A percentile compares a stretch with the other conserved stretches of the same genome.
Evolutionary conservation across 2,888 invertebrate genomes (phyloP).

Genomic region (Caenorhabditis uteleia): DNA sequence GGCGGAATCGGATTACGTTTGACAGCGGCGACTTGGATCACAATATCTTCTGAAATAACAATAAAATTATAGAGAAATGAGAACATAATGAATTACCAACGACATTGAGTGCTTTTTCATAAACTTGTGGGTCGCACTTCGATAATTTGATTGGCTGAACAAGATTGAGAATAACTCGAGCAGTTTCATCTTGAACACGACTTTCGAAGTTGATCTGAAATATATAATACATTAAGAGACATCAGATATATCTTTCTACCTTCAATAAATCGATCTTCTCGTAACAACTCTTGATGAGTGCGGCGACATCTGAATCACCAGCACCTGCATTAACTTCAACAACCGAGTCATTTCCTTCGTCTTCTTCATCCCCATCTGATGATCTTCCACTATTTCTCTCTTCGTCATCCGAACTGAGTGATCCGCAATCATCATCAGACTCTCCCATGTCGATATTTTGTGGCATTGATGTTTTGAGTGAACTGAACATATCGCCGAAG

Average conservation of each 20-base stretch:
- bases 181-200: slow-evolving; percentile 31
- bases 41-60: slow-evolving; percentile 22
- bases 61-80: background rate
- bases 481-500: slow-evolving; percentile 38
- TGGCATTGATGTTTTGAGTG: slow-evolving; percentile 5
- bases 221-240: background rate
- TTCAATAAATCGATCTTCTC: slow-evolving; percentile 13
- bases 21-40: slow-evolving; percentile 22
- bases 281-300: background rate
- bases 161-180: slow-evolving; percentile 23
- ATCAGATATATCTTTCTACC: background rate
- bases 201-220: slow-evolving; percentile 27
- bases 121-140: background rate
- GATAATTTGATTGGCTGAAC: slow-evolving; percentile 9
- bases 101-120: slow-evolving; percentile 19
- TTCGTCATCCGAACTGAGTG: slow-evolving; percentile 31
- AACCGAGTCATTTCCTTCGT: slow-evolving; percentile 2
- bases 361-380: slow-evolving; percentile 5
- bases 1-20: slow-evolving; percentile 37
- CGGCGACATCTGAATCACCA: background rate
- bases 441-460: slow-evolving; percentile 28
- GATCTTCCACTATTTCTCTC: slow-evolving; percentile 17
- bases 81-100: slow-evolving; percentile 9
- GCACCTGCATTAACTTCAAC: slow-evolving; percentile 4
- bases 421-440: slow-evolving; percentile 49